Percentiles rank a stretch among this genome's conserved stretches.
phyloP scores from a whole-genome alignment of 2,797 vertebrate genomes.

The Poliocrania exsul region DNA sequence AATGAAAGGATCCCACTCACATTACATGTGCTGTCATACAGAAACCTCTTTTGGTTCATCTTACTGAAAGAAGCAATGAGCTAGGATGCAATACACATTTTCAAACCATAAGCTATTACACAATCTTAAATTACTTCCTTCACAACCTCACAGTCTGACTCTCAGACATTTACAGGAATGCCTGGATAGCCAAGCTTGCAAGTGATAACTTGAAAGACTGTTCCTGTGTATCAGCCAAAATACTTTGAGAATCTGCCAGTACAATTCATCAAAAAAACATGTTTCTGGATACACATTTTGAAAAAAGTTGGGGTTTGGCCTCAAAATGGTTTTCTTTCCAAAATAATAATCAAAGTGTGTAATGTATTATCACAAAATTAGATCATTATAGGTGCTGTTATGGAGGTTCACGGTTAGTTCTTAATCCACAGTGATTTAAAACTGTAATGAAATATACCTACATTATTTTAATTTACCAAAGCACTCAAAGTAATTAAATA shows the following conservation, averaged over 20 bases:
- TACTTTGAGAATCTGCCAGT: constrained; percentile 16
- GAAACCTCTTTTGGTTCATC: neutral
- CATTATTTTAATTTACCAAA: constrained; percentile 14
- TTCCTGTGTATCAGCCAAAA: constrained; percentile 8
- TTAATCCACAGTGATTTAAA: neutral
- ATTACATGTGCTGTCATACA: neutral
- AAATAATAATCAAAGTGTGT: neutral
- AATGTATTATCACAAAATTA: neutral
- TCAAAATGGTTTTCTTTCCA: neutral
- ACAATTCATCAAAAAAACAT: neutral
- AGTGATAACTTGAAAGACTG: constrained; percentile 18
- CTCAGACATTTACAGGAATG: neutral
- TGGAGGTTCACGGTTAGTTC: neutral
- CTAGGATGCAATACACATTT: neutral
- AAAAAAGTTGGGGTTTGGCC: neutral
- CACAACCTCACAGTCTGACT: neutral
- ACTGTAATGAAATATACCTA: neutral
- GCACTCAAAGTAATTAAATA: neutral
- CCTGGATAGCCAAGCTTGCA: neutral
- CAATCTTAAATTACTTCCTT: neutral
- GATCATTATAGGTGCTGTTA: neutral
- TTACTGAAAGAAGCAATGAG: neutral
- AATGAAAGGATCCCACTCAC: neutral
- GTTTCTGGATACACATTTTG: neutral
- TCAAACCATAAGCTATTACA: neutral